phyloP scores from a whole-genome alignment of 2,113 vertebrate genomes.

The Microcebus lehilahytsara region DNA sequence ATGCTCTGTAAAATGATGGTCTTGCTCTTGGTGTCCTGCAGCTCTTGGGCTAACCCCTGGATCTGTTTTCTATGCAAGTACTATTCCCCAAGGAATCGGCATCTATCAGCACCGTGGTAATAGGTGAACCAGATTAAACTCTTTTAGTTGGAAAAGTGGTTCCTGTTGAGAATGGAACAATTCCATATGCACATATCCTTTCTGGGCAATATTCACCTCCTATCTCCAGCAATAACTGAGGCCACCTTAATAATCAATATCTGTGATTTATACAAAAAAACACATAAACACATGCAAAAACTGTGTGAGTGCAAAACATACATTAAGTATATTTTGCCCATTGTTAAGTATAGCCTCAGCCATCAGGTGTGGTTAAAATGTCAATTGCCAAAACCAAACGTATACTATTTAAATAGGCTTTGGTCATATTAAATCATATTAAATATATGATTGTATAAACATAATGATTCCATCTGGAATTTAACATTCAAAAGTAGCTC shows the following conservation, averaged over 20 bases:
- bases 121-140: background rate
- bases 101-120: background rate
- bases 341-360: background rate
- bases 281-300: background rate
- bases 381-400: background rate
- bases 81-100: background rate
- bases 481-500: background rate
- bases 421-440: background rate
- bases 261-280: background rate
- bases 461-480: background rate
- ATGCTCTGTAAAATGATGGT: background rate
- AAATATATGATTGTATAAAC: background rate
- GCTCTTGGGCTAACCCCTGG: background rate
- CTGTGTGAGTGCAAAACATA: background rate
- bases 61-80: background rate
- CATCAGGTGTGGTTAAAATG: background rate
- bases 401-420: background rate
- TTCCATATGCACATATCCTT: background rate
- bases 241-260: background rate
- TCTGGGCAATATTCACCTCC: background rate
- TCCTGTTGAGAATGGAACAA: background rate
- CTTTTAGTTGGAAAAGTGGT: background rate
- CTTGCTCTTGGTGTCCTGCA: background rate
- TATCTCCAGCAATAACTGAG: background rate
- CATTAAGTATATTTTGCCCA: background rate